Evolutionary conservation across 2,888 invertebrate species (phyloP), one percentile per base, ranked within the genome.

Genomic region (Lysandra bellargus): DNA sequence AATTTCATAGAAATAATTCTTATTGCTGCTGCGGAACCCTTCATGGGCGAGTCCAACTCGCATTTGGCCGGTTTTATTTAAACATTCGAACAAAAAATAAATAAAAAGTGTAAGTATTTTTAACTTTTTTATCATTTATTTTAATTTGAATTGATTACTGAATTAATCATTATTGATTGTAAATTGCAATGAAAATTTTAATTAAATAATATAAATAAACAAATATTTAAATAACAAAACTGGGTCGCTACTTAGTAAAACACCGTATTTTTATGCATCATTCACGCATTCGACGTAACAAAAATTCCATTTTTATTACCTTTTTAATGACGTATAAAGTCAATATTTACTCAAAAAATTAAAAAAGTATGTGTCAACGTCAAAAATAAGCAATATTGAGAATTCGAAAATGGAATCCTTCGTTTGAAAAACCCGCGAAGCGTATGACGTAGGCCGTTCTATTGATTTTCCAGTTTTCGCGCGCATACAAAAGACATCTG

Each of bases 401-500:
- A 75, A 23, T 49, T 75, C 14, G 30, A 75, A 75, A 78, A 79
- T 76, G 14, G 49, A 80, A 81, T 74, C 78, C 30, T 37, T 49
- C 78, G 33, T 72, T 76, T 64, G 80, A 83, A 83, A 84, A 83
- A 82, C 82, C 83, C 84, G 84, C 84, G 82, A 83, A 84, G 81
- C 78, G 77, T 79, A 80, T 82, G 79, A 80, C 82, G 81, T 82
- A 83, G 86, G 85, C 84, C 84, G 84, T 81, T 79, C 79, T 89
- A 92, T 92, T 88, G 92, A 92, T 92, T 90, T 87, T 84, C 86
- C 84, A 83, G 85, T 86, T 87, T 87, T 84, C 87, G 88, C 91
- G 79, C 80, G 77, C 74, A 74, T 90, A 92, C 90, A 91, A 91
- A 92, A 91, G 88, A 88, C 92, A 93, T 92, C 92, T 92, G 93